Conservation (phyloP, 2,888 invertebrate species). For the Eulithis prunata region DNA sequence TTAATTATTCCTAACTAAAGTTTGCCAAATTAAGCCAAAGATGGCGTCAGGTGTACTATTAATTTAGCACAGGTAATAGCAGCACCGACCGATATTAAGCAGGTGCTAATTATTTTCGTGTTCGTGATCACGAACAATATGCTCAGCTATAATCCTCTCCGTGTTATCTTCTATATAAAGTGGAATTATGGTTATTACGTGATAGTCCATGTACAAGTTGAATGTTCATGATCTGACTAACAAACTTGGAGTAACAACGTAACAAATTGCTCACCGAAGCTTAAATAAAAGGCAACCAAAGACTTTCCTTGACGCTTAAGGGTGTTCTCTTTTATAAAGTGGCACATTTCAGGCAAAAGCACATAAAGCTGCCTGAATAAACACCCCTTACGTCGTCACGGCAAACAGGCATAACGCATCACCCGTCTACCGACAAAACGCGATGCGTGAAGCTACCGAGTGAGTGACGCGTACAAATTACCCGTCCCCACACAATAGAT, state of each 20-base stretch:
- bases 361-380: conserved; percentile 23
- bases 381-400: conserved; percentile 25
- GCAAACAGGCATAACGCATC: conserved; percentile 30
- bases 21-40: neutral
- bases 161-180: conserved; percentile 11
- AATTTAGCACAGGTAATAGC: conserved; percentile 27
- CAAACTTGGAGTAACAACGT: neutral
- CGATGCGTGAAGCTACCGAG: conserved; percentile 61
- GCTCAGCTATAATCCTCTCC: conserved; percentile 55
- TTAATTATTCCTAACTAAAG: neutral
- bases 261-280: conserved; percentile 9
- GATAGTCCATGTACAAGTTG: conserved; percentile 1
- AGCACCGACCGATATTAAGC: conserved; percentile 32
- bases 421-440: conserved; percentile 40
- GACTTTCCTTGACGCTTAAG: conserved; percentile 6
- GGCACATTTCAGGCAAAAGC: conserved; percentile 16
- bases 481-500: conserved; percentile 53
- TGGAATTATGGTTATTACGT: conserved; percentile 4
- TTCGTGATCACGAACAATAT: conserved; percentile 65
- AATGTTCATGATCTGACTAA: neutral
- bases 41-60: conserved; percentile 1
- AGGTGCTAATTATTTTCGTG: conserved; percentile 65
- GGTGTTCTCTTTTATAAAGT: conserved; percentile 9
- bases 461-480: conserved; percentile 79
- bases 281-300: conserved; percentile 8